Base-by-base conservation (phyloP, 2,797 vertebrate species). In the Falco rusticolus region DNA sequence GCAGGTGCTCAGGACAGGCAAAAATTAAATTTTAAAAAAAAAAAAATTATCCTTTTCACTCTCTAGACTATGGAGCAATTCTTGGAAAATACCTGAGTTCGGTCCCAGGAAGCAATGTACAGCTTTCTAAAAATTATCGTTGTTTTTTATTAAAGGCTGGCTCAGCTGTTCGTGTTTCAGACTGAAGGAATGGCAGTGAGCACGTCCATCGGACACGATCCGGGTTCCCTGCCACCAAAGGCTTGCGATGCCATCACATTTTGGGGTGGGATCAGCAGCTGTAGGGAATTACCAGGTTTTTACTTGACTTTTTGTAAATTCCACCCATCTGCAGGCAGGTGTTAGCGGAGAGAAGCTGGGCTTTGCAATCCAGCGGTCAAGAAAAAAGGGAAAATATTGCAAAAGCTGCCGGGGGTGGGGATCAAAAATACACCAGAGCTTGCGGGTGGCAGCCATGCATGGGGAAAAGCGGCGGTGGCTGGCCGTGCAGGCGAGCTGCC, bases 381-480 rank as follows among this genome's bases (percentile, higher is more conserved):
- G 75, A 33, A 7, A 31, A 41, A 75, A 39, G 4, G 16, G 17
- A 6, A 28, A 48, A 48, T 25, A n/a, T 19, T 1, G 15, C 53
- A 22, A 8, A 66, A 61, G 29, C 10, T 21, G 6, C 31, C 20
- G 2, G 39, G n/a, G 47, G 24, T 41, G 24, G 47, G 57, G 25
- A 43, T 8, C 20, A 18, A 16, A 45, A 50, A 0, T 1, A 3
- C n/a, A 10, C 0, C 19, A 1, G 45, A 26, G 41, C 16, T 72
- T 2, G 60, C 22, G 3, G 53, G 20, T 2, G 7, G 57, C 51
- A 47, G 63, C 61, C 2, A 4, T 2, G 20, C 4, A 0, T 2
- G 15, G 53, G 33, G 29, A 20, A 14, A 17, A 4, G 8, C 1
- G 1, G 5, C 1, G 1, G 11, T 0, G 2, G 68, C 43, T 68